Evolutionary conservation across 2,888 invertebrate species (phyloP).

Genomic region (Eumerus sabulonum): DNA sequence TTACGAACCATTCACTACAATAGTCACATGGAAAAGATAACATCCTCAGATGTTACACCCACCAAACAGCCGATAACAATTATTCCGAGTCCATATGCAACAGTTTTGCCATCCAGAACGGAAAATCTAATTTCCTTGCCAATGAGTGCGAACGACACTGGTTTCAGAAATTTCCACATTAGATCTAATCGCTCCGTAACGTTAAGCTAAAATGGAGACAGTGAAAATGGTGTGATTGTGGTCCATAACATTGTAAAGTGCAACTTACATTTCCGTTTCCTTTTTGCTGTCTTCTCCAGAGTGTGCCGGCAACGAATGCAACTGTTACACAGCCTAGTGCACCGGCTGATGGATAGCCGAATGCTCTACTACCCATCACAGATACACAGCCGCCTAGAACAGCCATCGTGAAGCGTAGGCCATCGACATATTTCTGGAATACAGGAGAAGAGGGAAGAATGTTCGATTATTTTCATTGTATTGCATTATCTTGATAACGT

Average conservation of each 20-base stretch:
- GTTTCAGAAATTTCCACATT: constrained; percentile 87
- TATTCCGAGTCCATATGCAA: constrained; percentile 80
- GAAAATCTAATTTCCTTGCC: constrained; percentile 86
- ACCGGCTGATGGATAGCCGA: constrained; percentile 83
- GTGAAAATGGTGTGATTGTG: neutral
- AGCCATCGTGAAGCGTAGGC: constrained; percentile 81
- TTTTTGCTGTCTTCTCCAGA: constrained; percentile 79
- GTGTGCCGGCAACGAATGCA: constrained; percentile 81
- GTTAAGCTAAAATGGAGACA: constrained; percentile 77
- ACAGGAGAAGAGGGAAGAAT: constrained; percentile 5
- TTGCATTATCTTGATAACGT: too few species aligned
- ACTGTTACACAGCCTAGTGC: constrained; percentile 81
- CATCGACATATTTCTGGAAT: constrained; percentile 78
- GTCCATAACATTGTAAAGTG: neutral
- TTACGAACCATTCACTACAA: constrained; percentile 3
- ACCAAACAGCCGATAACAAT: constrained; percentile 79
- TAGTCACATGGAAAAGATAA: constrained; percentile 2
- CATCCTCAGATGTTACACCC: constrained; percentile 73
- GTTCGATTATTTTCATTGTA: neutral
- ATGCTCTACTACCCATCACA: constrained; percentile 82
- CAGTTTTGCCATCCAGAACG: constrained; percentile 79
- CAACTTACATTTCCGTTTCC: constrained; percentile 75
- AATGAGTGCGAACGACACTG: constrained; percentile 87
- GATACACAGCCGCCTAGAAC: constrained; percentile 83
- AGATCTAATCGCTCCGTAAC: constrained; percentile 81